Evolutionary conservation across 2,888 invertebrate species (phyloP).

Genomic region (Drosophila tripunctata): DNA sequence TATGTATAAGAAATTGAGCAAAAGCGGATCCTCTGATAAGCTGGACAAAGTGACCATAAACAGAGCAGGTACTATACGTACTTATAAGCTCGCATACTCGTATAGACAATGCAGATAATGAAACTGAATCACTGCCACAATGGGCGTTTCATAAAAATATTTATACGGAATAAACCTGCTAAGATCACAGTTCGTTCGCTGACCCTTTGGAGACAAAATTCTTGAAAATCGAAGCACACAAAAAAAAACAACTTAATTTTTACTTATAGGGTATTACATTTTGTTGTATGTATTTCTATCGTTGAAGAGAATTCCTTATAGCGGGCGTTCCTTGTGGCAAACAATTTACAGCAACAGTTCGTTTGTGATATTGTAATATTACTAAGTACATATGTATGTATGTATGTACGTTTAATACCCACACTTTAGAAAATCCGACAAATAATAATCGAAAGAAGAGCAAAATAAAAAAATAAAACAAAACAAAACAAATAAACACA

Average conservation of each 20-base stretch:
- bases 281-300: neutral
- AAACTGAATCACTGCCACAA: conserved; percentile 1
- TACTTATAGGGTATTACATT: neutral
- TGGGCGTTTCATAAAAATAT: neutral
- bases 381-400: no score
- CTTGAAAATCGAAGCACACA: no score
- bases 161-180: neutral
- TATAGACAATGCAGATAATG: conserved; percentile 9
- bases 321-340: conserved; percentile 7
- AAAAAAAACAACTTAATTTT: no score
- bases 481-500: conserved; percentile 6
- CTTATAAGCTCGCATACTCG: conserved; percentile 2
- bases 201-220: neutral
- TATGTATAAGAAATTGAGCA: conserved; percentile 17
- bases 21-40: conserved; percentile 44
- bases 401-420: conserved; percentile 37
- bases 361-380: neutral
- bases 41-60: conserved; percentile 27
- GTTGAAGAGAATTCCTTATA: neutral
- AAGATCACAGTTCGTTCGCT: conserved; percentile 10
- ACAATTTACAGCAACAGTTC: conserved; percentile 28
- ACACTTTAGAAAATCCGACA: conserved; percentile 29
- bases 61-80: neutral
- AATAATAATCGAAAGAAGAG: no score
- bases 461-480: conserved; percentile 2